phyloP scores from a whole-genome alignment of 2,888 invertebrate species.

The Agelastica alni region DNA sequence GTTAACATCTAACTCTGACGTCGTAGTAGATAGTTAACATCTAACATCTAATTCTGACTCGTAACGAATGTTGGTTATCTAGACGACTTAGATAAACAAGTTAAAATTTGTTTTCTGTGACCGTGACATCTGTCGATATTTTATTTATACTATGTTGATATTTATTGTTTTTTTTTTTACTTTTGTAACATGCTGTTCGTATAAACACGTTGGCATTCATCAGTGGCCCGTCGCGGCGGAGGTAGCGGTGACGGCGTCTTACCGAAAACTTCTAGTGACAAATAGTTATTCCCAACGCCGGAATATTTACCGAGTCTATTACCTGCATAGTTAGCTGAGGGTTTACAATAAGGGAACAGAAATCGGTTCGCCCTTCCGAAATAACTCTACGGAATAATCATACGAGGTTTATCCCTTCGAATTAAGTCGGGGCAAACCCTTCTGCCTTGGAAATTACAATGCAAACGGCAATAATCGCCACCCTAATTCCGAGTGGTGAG shows the following conservation, averaged over 20 bases:
- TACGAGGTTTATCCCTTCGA: conserved; percentile 17
- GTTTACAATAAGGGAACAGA: conserved; percentile 5
- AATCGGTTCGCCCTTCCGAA: conserved; percentile 4
- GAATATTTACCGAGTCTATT: conserved; percentile 17
- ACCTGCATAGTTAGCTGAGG: conserved; percentile 17
- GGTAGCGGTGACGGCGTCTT: background rate
- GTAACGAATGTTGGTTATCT: no score
- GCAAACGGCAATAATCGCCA: conserved; percentile 10
- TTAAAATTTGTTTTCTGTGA: no score
- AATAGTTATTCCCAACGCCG: conserved; percentile 7
- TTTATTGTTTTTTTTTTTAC: no score
- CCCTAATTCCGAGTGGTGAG: conserved; percentile 5
- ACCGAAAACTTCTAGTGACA: background rate
- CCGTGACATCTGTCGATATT: no score
- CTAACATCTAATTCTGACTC: no score
- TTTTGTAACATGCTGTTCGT: no score
- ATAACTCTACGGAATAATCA: conserved; percentile 20
- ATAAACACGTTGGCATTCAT: no score
- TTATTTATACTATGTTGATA: no score
- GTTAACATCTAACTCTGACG: no score
- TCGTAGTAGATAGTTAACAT: no score
- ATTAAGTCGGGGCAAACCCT: conserved; percentile 16
- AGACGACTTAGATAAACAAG: no score
- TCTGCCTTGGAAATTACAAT: conserved; percentile 16
- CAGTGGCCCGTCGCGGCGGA: no score